Evolutionary conservation across 2,888 invertebrate genomes (phyloP).

Genomic region (Punctoribates punctum): DNA sequence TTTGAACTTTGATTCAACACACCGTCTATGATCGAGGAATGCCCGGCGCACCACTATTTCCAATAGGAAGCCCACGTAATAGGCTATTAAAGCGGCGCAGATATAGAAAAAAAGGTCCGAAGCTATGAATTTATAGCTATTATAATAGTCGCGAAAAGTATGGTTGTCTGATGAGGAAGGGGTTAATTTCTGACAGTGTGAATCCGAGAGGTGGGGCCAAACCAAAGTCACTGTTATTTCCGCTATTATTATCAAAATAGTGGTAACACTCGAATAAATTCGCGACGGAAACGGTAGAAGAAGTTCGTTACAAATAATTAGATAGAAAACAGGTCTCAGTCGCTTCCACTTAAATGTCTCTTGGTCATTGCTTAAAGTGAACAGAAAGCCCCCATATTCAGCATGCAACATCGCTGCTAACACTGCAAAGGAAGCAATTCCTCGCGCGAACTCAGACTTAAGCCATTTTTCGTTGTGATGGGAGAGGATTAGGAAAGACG

Average conservation of each 20-base stretch:
- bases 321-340: constrained; percentile 52
- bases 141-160: background rate
- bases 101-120: constrained; percentile 66
- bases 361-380: constrained; percentile 17
- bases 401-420: constrained; percentile 44
- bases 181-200: constrained; percentile 1
- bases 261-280: constrained; percentile 66
- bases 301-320: constrained; percentile 73
- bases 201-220: background rate
- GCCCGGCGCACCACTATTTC: constrained; percentile 81
- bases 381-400: constrained; percentile 42
- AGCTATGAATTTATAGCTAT: constrained; percentile 41
- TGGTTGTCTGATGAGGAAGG: background rate
- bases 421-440: constrained; percentile 44
- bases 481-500: constrained; percentile 39
- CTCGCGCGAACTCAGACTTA: constrained; percentile 42
- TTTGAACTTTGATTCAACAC: constrained; percentile 76
- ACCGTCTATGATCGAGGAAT: constrained; percentile 79
- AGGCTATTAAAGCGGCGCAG: constrained; percentile 75
- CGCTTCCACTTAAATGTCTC: constrained; percentile 21
- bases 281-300: constrained; percentile 76
- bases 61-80: constrained; percentile 82
- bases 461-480: constrained; percentile 47
- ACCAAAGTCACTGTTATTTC: constrained; percentile 61
- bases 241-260: constrained; percentile 64